These are phyloP conservation scores for Cetoscarus ocellatus DNA, from an alignment of 2,797 vertebrate species.

Conservation along the genomic window DNA sequence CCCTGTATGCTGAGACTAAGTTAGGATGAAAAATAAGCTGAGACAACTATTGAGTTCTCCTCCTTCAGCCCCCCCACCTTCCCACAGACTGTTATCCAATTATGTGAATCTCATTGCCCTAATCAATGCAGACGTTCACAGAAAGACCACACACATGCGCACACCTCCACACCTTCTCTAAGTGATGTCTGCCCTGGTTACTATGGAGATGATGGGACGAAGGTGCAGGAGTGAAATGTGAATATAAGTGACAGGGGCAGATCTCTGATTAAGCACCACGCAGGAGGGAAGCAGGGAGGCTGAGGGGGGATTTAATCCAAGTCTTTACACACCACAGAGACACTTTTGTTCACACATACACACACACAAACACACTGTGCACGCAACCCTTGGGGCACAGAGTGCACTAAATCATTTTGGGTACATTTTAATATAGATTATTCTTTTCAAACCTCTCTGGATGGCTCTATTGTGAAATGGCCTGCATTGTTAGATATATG, in stretches of 20 bases:
- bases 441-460: constrained; percentile 20
- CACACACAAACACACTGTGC: not conserved
- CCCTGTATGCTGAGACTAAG: constrained; percentile 45
- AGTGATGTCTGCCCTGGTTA: constrained; percentile 42
- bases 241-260: constrained; percentile 73
- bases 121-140: constrained; percentile 70
- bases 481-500: constrained; percentile 19
- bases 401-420: constrained; percentile 34
- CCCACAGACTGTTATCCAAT: constrained; percentile 70
- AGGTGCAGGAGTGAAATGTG: constrained; percentile 56
- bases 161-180: constrained; percentile 18
- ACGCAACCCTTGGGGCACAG: not conserved
- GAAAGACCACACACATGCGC: constrained; percentile 33
- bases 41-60: constrained; percentile 64
- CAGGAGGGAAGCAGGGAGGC: constrained; percentile 12
- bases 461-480: constrained; percentile 10
- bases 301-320: constrained; percentile 32
- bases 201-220: constrained; percentile 42
- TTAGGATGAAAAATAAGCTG: constrained; percentile 64
- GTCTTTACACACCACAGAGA: constrained; percentile 22
- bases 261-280: constrained; percentile 59
- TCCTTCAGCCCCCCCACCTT: constrained; percentile 44
- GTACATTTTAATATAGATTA: constrained; percentile 40
- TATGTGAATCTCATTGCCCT: constrained; percentile 66
- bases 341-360: not conserved